phyloP scores from a whole-genome alignment of 2,888 invertebrate genomes.

The Nomada fucata region DNA sequence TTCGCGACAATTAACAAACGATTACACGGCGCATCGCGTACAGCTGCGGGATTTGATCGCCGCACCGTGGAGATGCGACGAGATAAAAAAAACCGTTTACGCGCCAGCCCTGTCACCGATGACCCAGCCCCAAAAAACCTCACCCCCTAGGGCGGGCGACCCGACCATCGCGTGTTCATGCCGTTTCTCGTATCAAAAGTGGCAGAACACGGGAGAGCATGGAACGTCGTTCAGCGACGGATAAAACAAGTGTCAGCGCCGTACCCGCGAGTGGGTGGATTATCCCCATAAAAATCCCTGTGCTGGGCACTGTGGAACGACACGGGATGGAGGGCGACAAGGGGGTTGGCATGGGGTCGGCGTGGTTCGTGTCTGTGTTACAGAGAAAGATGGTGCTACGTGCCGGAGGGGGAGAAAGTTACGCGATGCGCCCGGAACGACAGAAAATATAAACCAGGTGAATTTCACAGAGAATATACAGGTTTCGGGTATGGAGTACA shows the following conservation, averaged over 20 bases:
- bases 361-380: not conserved
- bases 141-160: not conserved
- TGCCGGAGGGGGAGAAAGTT: constrained; percentile 53
- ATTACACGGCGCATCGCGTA: constrained; percentile 51
- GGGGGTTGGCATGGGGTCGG: not conserved
- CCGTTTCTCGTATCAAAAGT: constrained; percentile 51
- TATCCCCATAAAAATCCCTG: constrained; percentile 71
- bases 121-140: constrained; percentile 2
- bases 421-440: constrained; percentile 68
- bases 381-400: constrained; percentile 4
- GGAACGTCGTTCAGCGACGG: constrained; percentile 64
- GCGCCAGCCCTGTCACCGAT: constrained; percentile 41
- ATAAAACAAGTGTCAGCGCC: constrained; percentile 71
- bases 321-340: constrained; percentile 1
- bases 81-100: constrained; percentile 71
- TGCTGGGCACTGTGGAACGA: constrained; percentile 40
- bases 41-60: constrained; percentile 38
- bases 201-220: constrained; percentile 57
- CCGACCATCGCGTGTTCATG: constrained; percentile 11
- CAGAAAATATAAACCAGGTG: constrained; percentile 77
- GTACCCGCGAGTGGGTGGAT: constrained; percentile 65
- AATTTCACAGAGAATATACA: constrained; percentile 70
- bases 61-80: constrained; percentile 51
- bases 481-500: constrained; percentile 64
- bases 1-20: constrained; percentile 59